Evolutionary conservation across 1,140 invertebrate genomes (phyloP), one percentile per base, ranked within the genome.

Genomic region (Triops cancriformis): DNA sequence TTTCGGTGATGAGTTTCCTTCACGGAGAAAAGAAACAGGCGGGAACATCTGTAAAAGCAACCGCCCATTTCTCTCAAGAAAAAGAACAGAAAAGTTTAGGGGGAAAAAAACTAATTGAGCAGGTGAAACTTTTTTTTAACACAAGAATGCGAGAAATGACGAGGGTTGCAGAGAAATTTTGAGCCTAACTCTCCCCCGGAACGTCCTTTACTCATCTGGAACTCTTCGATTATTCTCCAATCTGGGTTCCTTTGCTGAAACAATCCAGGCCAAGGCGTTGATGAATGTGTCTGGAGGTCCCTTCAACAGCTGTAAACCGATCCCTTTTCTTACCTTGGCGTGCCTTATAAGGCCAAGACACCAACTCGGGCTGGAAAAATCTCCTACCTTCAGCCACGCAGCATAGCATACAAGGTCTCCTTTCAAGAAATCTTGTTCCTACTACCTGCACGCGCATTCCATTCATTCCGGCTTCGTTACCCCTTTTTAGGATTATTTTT

Each of bases 261-360:
- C 23, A 64, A 64, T 64, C 14, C 51, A 64, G 51, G 51, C 51
- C 51, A 64, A 64, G 51, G 51, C 51, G 51, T 64, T 64, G 51
- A 64, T 64, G 51, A 64, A 64, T 64, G 51, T 64, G 51, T 64
- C 51, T 64, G 51, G 51, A 64, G 51, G 51, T 64, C 51, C 31
- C 51, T 64, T 23, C 51, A 64, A 64, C 51, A 64, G 51, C 51
- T 64, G 51, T 64, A 64, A 64, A 64, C 51, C 51, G 51, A 64
- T 64, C 51, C 51, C 51, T 64, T 37, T 64, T 64, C 51, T 64
- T 64, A 23, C 51, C 51, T 64, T 64, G 51, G 51, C 51, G 51
- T 64, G 51, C 51, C 51, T 64, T 64, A 64, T 64, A 64, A 64
- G 51, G 51, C 51, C 9, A 64, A 64, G 18, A 64, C n/a, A 64